Base-by-base conservation (phyloP, 1,140 invertebrate species). In the Antheraea pernyi region DNA sequence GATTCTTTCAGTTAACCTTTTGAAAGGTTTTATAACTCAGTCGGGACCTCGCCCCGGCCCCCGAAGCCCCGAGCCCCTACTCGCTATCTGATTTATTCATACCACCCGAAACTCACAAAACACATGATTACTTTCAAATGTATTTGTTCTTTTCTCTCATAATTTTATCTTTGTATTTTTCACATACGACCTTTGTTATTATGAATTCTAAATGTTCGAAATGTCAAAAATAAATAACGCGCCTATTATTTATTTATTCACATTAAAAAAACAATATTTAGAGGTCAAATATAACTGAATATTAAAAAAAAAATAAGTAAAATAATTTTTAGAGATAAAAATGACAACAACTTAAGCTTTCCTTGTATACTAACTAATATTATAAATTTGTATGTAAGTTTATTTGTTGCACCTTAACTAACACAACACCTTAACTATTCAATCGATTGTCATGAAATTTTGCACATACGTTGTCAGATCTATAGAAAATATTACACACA, bases 41-140 rank as follows among this genome's bases (percentile, higher is more conserved):
- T 70, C 74, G 77, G 77, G 74, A 78, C 77, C 77, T 74, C 76
- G 77, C 84, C 77, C 84, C 82, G 65, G 64, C 59, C 64, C 59
- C 64, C 42, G 39, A 48, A 5, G n/a, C 39, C 63, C 81, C 71
- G 76, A 80, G 83, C 87, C 84, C 83, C 83, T 82, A 81, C 78
- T 73, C 82, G 80, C 83, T 86, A 82, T 86, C 89, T 91, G 84
- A 91, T 91, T 91, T 89, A 91, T 91, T 89, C 84, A 91, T 86
- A 87, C 81, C 85, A 85, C 83, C 89, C 83, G 81, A 85, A 85
- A 88, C 22, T 60, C 59, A 60, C 36, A 65, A 65, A 65, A 42
- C 85, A 87, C 82, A 88, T 88, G 85, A 87, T 86, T 83, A 80
- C 78, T 85, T 89, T 90, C 88, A 88, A 19, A 61, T 53, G 46